Evolutionary conservation across 2,113 vertebrate genomes (phyloP).

Genomic region (Plestiodon gilberti): DNA sequence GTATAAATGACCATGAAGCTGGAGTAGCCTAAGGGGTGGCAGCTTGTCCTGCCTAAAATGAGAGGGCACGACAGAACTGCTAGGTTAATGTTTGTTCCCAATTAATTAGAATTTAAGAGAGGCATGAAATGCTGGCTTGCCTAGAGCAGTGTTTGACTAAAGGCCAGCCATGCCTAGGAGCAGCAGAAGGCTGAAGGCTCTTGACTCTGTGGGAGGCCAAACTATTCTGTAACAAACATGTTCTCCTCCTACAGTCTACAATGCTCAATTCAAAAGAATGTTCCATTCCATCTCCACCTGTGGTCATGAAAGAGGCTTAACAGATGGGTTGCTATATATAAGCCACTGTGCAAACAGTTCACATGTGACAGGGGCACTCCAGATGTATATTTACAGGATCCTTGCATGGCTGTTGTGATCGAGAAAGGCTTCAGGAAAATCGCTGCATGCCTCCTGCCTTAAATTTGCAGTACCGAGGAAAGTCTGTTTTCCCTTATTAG

Average conservation of each 20-base stretch:
- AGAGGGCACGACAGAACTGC: constrained; percentile 47
- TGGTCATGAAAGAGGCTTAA: constrained; percentile 59
- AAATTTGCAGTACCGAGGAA: constrained; percentile 12
- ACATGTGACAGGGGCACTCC: constrained; percentile 54
- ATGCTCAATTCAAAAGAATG: constrained; percentile 61
- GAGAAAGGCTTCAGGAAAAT: constrained; percentile 30
- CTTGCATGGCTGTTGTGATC: constrained; percentile 43
- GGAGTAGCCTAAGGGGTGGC: constrained; percentile 44
- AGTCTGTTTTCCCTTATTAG: constrained; percentile 42
- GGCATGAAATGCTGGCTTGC: constrained; percentile 70
- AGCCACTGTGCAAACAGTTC: constrained; percentile 61
- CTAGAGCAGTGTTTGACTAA: constrained; percentile 63
- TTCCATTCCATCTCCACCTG: constrained; percentile 67
- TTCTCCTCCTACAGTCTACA: constrained; percentile 58
- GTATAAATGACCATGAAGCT: constrained; percentile 40
- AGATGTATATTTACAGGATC: constrained; percentile 56
- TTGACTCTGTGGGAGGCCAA: constrained; percentile 53
- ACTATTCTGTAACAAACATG: constrained; percentile 46
- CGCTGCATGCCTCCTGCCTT: constrained; percentile 21
- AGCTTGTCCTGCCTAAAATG: constrained; percentile 42
- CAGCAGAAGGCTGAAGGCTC: constrained; percentile 61
- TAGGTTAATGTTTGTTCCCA: constrained; percentile 70
- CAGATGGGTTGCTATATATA: constrained; percentile 63
- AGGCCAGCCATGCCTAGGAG: constrained; percentile 52
- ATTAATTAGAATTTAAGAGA: constrained; percentile 69